phyloP scores from a whole-genome alignment of 2,888 invertebrate genomes.

The Hydropsyche betteni region DNA sequence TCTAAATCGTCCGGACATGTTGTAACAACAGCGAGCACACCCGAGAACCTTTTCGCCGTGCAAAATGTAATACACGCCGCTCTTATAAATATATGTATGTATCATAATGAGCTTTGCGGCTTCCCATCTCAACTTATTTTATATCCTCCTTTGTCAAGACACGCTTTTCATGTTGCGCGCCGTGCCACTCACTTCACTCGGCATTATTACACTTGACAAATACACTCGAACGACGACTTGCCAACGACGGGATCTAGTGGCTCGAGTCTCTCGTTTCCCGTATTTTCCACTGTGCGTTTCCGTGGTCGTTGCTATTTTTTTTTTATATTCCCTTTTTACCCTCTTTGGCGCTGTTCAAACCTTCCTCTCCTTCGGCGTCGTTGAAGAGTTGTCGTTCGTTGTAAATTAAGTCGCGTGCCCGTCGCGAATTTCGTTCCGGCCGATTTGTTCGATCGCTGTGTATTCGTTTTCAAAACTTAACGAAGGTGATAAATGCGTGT shows the following conservation, averaged over 20 bases:
- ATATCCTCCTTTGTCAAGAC: slow-evolving; percentile 43
- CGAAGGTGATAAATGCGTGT: slow-evolving; percentile 18
- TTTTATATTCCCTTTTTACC: no score
- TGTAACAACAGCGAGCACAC: not conserved
- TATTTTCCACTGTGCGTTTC: no score
- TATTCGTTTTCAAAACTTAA: slow-evolving; percentile 32
- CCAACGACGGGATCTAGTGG: slow-evolving; percentile 9
- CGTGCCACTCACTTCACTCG: slow-evolving; percentile 34
- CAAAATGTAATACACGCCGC: slow-evolving; percentile 26
- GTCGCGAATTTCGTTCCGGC: not conserved
- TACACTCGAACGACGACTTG: slow-evolving; percentile 14
- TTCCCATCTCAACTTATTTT: slow-evolving; percentile 44
- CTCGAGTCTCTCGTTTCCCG: not conserved
- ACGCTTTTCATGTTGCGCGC: slow-evolving; percentile 38
- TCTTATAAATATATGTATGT: slow-evolving; percentile 36
- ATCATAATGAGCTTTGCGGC: slow-evolving; percentile 47
- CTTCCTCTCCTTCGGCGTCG: no score
- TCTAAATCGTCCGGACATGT: slow-evolving; percentile 22
- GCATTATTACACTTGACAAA: slow-evolving; percentile 46
- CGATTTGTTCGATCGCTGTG: slow-evolving; percentile 18
- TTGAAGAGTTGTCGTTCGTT: no score
- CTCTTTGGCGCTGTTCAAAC: no score
- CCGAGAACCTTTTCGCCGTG: slow-evolving; percentile 1
- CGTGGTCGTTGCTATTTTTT: no score
- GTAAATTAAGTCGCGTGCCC: not conserved